These are phyloP conservation scores for Tetramorium alpestre DNA, from an alignment of 1,140 invertebrate genomes.

Conservation along the genomic window DNA sequence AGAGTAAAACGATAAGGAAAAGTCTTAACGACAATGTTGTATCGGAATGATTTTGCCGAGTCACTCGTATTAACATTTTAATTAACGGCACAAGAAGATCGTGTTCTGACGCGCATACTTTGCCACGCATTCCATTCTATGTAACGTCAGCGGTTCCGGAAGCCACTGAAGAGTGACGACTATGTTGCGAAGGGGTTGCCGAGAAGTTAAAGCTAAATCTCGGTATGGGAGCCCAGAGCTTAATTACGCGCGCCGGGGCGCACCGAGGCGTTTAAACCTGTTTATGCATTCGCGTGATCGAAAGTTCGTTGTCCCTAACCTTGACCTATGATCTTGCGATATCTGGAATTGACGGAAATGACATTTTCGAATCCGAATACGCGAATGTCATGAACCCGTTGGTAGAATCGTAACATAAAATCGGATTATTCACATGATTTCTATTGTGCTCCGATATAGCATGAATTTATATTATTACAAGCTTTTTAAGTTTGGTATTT, in stretches of 20 bases:
- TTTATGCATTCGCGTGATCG: constrained; percentile 33
- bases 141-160: constrained; percentile 52
- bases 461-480: constrained; percentile 41
- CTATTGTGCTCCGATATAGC: background rate
- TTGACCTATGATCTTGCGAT: constrained; percentile 31
- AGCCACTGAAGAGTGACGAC: constrained; percentile 23
- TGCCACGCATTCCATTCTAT: background rate
- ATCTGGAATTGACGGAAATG: background rate
- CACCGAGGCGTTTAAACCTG: constrained; percentile 24
- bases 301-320: constrained; percentile 32
- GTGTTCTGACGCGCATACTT: constrained; percentile 22
- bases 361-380: background rate
- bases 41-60: constrained; percentile 11
- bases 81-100: constrained; percentile 60
- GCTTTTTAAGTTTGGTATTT: constrained; percentile 19
- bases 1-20: background rate
- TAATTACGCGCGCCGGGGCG: constrained; percentile 21
- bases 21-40: background rate
- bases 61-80: constrained; percentile 74
- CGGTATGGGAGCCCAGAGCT: background rate
- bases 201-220: constrained; percentile 50
- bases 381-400: background rate
- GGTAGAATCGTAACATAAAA: background rate
- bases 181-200: constrained; percentile 10
- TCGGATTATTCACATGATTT: constrained; percentile 26